Evolutionary conservation across 1,140 invertebrate species (phyloP), one percentile per base, ranked within the genome.

Genomic region (Drosophila nebulosa): DNA sequence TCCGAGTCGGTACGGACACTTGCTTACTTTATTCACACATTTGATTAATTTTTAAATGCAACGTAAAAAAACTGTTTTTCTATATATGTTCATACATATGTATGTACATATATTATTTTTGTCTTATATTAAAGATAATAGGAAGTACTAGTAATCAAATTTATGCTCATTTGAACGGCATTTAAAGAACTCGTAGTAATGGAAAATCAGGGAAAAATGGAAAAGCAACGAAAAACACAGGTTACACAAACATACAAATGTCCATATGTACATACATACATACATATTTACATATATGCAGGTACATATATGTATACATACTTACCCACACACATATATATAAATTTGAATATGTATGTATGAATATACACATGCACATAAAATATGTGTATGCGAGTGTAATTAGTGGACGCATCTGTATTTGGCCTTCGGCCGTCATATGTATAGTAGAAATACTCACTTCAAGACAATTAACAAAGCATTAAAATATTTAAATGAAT

Each of bases 401-500:
- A 46, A 46, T 46, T 46, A 46, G 16, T 46, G 16, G 39, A 7
- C 39, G 39, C 16, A 46, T 46, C 39, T 21, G 39, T 21, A 46
- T 46, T 46, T 46, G 39, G 39, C 39, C 39, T 46, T 46, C 39
- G 39, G 39, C 39, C 39, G 18, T 46, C 39, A 46, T 21, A 46
- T 46, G 9, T 6, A 46, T n/a, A n/a, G n/a, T n/a, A 46, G 18
- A 46, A 18, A 46, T 46, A 21, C 16, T 46, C 39, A 21, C 39
- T 42, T 46, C 39, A 18, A 18, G 18, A 46, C 39, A 46, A 46
- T 46, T 46, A 46, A 46, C 39, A 46, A 46, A 46, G 16, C 39
- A 46, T 46, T 46, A 46, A 46, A 46, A 46, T 46, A 46, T 46
- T 46, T 46, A 46, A 46, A 46, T 46, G 39, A 46, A 46, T 46